Conservation (phyloP, 2,888 invertebrate species). For the Ormyrus nitidulus region DNA sequence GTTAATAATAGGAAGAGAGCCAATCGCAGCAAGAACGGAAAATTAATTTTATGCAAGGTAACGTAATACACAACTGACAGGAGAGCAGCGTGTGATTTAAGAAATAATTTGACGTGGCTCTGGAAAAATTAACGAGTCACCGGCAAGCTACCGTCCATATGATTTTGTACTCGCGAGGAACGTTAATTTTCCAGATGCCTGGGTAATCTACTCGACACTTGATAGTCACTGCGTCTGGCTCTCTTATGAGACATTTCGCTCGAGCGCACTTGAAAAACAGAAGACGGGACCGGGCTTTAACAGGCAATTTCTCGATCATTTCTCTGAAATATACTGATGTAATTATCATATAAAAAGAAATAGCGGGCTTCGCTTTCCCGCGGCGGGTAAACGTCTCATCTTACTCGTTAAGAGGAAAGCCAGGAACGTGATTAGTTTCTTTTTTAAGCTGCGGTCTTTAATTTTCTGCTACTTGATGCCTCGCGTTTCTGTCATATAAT, state of each 20-base stretch:
- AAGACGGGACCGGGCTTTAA: conserved; percentile 8
- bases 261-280: conserved; percentile 37
- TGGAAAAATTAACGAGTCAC: conserved; percentile 30
- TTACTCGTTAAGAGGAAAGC: conserved; percentile 6
- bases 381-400: not conserved
- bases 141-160: conserved; percentile 1
- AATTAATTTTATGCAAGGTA: not conserved
- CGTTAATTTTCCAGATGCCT: conserved; percentile 55
- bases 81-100: conserved; percentile 12
- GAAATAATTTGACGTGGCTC: conserved; percentile 28
- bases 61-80: not conserved
- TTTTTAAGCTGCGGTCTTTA: too few species aligned
- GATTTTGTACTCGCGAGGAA: conserved; percentile 20
- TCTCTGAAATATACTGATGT: conserved; percentile 25
- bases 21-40: not conserved
- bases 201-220: conserved; percentile 52
- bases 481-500: too few species aligned
- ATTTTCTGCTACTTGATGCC: too few species aligned
- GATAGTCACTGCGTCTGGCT: conserved; percentile 44
- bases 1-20: too few species aligned
- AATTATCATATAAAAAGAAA: conserved; percentile 30
- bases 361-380: not conserved
- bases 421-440: too few species aligned
- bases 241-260: conserved; percentile 47
- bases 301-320: conserved; percentile 29